Evolutionary conservation across 2,888 invertebrate genomes (phyloP), one percentile per base, ranked within the genome.

Genomic region (Agrilus cyanescens): DNA sequence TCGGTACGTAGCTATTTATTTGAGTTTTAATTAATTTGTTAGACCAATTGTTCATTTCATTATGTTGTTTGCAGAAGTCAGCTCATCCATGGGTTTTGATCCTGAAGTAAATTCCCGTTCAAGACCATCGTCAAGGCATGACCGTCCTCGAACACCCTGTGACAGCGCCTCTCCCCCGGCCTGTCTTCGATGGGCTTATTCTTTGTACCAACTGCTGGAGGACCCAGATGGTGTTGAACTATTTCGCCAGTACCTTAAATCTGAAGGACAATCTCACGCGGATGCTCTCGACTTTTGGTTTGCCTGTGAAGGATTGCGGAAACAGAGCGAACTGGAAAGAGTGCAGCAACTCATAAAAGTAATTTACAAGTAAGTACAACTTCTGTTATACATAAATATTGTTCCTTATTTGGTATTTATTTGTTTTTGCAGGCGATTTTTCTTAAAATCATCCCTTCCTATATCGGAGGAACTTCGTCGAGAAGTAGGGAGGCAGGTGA

Each of bases 211-310:
- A 60, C 73, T 95, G 54, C 76, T 95, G 56, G 82, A 85, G 71
- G 94, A 95, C 71, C 79, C 82, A 52, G 88, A 91, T 65, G 95
- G 95, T 47, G 86, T 90, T 54, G 80, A 82, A 47, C 72, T 91
- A 60, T 94, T 93, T 72, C 82, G 83, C 65, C 76, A 76, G 67
- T 88, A 84, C 70, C 78, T 88, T 59, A 76, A 80, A 63, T 78
- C 81, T 56, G 87, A 88, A 65, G 85, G 83, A 58, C 78, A 76
- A 50, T 75, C 78, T 60, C 81, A 85, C 68, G 80, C 82, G 54
- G 84, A 85, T 69, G 78, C 85, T 41, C 77, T 90, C 58, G 82
- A 85, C 68, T 95, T 95, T 72, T 93, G 89, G 81, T 94, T 93
- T 71, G 94, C 93, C 40, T 89, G 89, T 68, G 85, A 88, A 64